These are phyloP conservation scores for Meta bourneti DNA, from an alignment of 2,888 invertebrate genomes.

Conservation along the genomic window DNA sequence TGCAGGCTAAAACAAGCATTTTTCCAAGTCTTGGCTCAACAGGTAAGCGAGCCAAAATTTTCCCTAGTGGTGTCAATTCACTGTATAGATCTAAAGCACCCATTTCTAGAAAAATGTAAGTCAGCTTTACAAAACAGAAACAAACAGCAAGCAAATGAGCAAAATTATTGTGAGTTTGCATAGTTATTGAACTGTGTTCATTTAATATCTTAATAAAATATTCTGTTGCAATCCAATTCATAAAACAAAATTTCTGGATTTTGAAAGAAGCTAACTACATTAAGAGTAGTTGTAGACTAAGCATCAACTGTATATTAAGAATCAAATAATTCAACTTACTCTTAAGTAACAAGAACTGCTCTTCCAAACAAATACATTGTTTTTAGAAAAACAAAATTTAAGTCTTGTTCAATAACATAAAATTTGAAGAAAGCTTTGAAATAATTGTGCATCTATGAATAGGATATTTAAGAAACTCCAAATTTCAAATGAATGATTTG, in stretches of 20 bases:
- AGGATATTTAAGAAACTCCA: no score
- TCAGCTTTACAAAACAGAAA: constrained; percentile 26
- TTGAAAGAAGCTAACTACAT: not conserved
- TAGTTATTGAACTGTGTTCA: not conserved
- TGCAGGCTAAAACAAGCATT: constrained; percentile 96
- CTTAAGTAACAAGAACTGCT: no score
- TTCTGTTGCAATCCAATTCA: not conserved
- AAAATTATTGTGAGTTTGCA: not conserved
- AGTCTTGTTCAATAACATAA: no score
- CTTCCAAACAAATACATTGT: no score
- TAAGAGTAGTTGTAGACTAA: not conserved
- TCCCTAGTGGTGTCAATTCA: constrained; percentile 94
- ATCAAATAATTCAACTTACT: not conserved
- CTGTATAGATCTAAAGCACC: constrained; percentile 93
- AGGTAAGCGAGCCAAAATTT: constrained; percentile 94
- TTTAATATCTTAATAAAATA: not conserved
- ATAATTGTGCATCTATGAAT: no score
- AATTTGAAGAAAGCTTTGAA: no score
- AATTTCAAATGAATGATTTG: no score
- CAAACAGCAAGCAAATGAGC: not conserved
- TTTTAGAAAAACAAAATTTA: no score
- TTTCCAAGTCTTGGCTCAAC: constrained; percentile 98
- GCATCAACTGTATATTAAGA: not conserved
- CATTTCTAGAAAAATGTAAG: constrained; percentile 86
- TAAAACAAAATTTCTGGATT: not conserved